Evolutionary conservation across 1,140 invertebrate genomes (phyloP).

Genomic region (Lanistes nyassanus): DNA sequence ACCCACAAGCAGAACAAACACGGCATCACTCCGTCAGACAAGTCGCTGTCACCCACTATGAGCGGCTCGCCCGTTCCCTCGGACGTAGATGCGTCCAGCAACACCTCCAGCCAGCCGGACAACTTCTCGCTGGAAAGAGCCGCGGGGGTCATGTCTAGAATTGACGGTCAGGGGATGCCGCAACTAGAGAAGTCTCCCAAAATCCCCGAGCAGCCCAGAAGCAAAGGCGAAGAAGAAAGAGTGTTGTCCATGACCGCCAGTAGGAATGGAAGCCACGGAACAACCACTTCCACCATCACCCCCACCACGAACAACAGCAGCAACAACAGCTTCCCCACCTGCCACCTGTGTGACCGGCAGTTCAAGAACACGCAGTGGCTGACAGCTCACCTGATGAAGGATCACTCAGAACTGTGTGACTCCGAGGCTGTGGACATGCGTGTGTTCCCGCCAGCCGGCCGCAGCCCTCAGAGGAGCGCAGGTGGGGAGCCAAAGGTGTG

Average conservation of each 20-base stretch:
- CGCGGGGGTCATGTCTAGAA: conserved; percentile 13
- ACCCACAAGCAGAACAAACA: conserved; percentile 97
- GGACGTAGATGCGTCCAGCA: conserved; percentile 56
- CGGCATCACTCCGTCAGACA: conserved; percentile 75
- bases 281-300: conserved; percentile 25
- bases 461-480: conserved; percentile 20
- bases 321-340: conserved; percentile 65
- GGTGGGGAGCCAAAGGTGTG: conserved; percentile 61
- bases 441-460: conserved; percentile 31
- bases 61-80: conserved; percentile 68
- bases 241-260: conserved; percentile 7
- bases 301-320: conserved; percentile 36
- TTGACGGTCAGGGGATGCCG: conserved; percentile 26
- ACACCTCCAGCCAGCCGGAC: conserved; percentile 56
- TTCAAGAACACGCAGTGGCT: conserved; percentile 92
- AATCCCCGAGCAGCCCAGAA: conserved; percentile 14
- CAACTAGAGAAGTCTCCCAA: conserved; percentile 30
- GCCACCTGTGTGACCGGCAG: conserved; percentile 85
- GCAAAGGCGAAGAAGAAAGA: conserved; percentile 30
- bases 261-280: conserved; percentile 38
- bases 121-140: conserved; percentile 41
- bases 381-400: conserved; percentile 86
- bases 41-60: conserved; percentile 60
- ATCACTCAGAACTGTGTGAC: conserved; percentile 73
- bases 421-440: conserved; percentile 37